These are phyloP conservation scores for Arctia plantaginis DNA, from an alignment of 2,888 invertebrate species.

Conservation along the genomic window DNA sequence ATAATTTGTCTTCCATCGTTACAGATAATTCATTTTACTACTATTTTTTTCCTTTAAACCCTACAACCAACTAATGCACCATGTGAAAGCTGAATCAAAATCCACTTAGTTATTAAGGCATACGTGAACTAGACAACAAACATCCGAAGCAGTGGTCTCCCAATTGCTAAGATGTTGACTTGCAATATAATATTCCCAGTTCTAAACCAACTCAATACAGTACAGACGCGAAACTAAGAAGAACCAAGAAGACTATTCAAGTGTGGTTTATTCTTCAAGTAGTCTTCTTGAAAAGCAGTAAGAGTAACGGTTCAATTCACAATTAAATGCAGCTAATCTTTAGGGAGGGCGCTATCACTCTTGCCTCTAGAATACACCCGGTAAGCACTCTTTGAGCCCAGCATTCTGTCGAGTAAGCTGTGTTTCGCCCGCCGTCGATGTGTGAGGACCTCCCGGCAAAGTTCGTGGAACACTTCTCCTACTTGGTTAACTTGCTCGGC, in stretches of 20 bases:
- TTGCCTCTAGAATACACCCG: slow-evolving; percentile 94
- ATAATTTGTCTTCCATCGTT: neutral
- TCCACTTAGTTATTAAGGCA: neutral
- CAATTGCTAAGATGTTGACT: neutral
- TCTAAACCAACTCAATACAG: neutral
- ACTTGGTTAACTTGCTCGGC: slow-evolving; percentile 95
- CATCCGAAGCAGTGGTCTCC: neutral
- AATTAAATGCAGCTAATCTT: slow-evolving; percentile 85
- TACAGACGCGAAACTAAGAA: neutral
- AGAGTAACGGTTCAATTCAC: neutral
- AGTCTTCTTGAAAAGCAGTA: neutral
- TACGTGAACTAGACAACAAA: neutral
- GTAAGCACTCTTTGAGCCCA: slow-evolving; percentile 90
- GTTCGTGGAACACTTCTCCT: slow-evolving; percentile 93
- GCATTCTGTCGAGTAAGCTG: slow-evolving; percentile 93
- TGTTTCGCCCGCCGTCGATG: slow-evolving; percentile 94
- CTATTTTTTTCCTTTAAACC: neutral
- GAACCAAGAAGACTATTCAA: neutral
- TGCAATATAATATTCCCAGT: neutral
- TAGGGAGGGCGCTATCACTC: slow-evolving; percentile 95
- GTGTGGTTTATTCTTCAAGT: neutral
- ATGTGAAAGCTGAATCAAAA: neutral
- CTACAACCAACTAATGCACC: neutral
- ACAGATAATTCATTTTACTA: too few species aligned
- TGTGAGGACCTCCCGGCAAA: slow-evolving; percentile 93